Conservation (phyloP, 1,140 invertebrate genomes). For the Contarinia nasturtii region DNA sequence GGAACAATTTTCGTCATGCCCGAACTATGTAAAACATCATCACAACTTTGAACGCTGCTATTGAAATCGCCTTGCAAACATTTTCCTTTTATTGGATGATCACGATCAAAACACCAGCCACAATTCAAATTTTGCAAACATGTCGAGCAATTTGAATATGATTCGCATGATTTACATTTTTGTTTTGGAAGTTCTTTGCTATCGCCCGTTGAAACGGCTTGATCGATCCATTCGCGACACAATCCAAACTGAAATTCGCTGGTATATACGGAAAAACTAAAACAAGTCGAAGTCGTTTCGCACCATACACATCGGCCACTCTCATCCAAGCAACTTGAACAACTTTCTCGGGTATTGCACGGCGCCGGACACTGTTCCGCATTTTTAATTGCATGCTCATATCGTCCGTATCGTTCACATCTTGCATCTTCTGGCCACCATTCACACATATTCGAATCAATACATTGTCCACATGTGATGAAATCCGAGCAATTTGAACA, state of each 20-base stretch:
- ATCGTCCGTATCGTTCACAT: conserved; percentile 60
- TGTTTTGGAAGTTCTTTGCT: conserved; percentile 21
- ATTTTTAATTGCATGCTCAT: conserved; percentile 35
- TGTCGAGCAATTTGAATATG: conserved; percentile 53
- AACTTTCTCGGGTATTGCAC: conserved; percentile 53
- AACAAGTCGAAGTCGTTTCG: conserved; percentile 74
- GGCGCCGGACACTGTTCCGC: conserved; percentile 48
- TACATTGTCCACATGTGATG: conserved; percentile 65
- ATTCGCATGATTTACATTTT: conserved; percentile 64
- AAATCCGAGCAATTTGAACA: conserved; percentile 77
- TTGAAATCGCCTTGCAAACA: conserved; percentile 67
- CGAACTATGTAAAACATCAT: conserved; percentile 29
- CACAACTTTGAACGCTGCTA: conserved; percentile 43
- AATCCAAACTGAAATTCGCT: conserved; percentile 83
- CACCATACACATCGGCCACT: conserved; percentile 88
- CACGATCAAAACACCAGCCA: conserved; percentile 81
- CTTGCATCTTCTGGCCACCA: conserved; percentile 74
- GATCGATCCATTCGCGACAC: conserved; percentile 84
- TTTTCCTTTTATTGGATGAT: conserved; percentile 68
- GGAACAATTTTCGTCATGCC: conserved; percentile 6
- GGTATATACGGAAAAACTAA: conserved; percentile 86
- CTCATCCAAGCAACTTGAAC: conserved; percentile 64
- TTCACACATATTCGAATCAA: conserved; percentile 55
- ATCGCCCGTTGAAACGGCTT: conserved; percentile 29
- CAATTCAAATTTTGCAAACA: conserved; percentile 71